Percentiles rank a stretch among this genome's conserved stretches.
Conservation (phyloP, 1,140 invertebrate genomes). For the Microplitis demolitor region DNA sequence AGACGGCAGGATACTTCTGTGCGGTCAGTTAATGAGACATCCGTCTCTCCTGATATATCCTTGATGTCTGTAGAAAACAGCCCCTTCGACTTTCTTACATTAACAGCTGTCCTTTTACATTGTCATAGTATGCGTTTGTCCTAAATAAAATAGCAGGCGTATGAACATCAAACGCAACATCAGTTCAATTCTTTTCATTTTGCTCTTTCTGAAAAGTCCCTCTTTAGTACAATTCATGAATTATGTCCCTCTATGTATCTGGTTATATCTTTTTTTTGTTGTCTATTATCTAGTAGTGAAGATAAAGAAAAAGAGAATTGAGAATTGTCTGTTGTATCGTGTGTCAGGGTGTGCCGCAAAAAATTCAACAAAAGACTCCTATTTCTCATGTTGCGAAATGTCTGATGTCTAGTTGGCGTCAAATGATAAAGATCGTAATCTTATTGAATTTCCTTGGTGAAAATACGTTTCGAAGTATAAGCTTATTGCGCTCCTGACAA, state of each 20-base stretch:
- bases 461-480: constrained; percentile 34
- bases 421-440: constrained; percentile 27
- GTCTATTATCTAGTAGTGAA: no score
- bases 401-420: not conserved
- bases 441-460: constrained; percentile 27
- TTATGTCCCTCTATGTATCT: no score
- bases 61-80: not conserved
- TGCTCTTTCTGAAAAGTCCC: not conserved
- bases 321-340: no score
- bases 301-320: no score
- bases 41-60: constrained; percentile 36
- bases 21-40: constrained; percentile 49
- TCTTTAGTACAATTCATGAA: no score
- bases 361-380: no score
- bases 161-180: no score
- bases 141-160: not conserved
- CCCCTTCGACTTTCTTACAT: not conserved
- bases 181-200: not conserved
- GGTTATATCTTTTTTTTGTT: no score
- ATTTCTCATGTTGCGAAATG: not conserved
- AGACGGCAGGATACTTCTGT: constrained; percentile 30
- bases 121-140: not conserved
- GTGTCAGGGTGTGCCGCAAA: no score
- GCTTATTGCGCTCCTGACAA: constrained; percentile 27
- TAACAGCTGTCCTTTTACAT: constrained; percentile 8